Percentiles rank a stretch among this genome's conserved stretches.
These are phyloP conservation scores for Eriosoma lanigerum DNA, from an alignment of 1,140 invertebrate genomes.

Conservation along the genomic window DNA sequence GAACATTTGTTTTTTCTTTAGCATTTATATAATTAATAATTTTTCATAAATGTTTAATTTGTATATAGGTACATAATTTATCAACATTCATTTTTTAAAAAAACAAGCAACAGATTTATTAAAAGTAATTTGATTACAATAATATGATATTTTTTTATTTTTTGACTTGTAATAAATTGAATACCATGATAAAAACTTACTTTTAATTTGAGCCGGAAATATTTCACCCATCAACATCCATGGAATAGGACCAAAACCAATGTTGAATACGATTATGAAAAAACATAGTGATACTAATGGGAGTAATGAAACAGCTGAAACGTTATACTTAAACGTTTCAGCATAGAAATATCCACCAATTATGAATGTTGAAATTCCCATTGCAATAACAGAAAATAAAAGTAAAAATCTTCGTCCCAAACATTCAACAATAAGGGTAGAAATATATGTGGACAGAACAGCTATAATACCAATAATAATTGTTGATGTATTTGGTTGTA, in stretches of 20 bases:
- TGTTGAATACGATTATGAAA: conserved; percentile 53
- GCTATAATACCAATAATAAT: conserved; percentile 80
- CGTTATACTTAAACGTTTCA: conserved; percentile 57
- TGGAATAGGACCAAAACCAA: conserved; percentile 77
- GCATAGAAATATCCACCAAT: conserved; percentile 70
- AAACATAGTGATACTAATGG: conserved; percentile 57
- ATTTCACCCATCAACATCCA: conserved; percentile 79
- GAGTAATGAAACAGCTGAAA: conserved; percentile 59
- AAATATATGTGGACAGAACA: conserved; percentile 70
- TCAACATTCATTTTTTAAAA: no score
- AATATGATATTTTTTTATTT: no score
- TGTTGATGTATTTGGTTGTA: conserved; percentile 64
- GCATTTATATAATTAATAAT: no score
- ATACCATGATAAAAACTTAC: background rate
- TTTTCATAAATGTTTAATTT: no score
- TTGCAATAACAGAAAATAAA: conserved; percentile 65
- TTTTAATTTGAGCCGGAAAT: conserved; percentile 74
- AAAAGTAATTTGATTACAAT: no score
- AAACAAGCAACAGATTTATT: no score
- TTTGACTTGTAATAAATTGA: no score
- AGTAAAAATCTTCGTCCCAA: conserved; percentile 73
- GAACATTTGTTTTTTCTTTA: no score
- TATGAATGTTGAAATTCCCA: conserved; percentile 66
- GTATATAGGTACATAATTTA: no score
- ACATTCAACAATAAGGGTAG: conserved; percentile 68